Evolutionary conservation across 2,888 invertebrate genomes (phyloP).

Genomic region (Pyrochroa serraticornis): DNA sequence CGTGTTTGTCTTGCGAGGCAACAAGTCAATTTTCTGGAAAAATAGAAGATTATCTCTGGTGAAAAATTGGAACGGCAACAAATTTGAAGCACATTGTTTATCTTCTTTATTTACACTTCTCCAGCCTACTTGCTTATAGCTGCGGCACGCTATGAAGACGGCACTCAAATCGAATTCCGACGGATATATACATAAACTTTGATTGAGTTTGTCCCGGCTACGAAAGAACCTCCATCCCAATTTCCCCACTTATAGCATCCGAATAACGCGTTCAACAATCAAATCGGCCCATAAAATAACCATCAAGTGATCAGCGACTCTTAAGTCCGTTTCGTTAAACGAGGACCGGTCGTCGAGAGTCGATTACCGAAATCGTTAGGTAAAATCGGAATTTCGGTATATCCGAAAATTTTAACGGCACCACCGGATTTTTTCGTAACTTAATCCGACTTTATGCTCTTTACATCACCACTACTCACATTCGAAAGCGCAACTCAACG

Average conservation of each 20-base stretch:
- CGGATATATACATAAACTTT: constrained; percentile 26
- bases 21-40: constrained; percentile 52
- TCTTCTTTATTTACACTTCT: constrained; percentile 48
- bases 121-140: constrained; percentile 9
- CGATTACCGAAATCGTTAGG: neutral
- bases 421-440: too few relatives aligned
- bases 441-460: too few relatives aligned
- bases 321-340: neutral
- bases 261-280: neutral
- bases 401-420: too few relatives aligned
- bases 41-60: constrained; percentile 49
- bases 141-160: constrained; percentile 13
- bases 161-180: constrained; percentile 19
- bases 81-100: constrained; percentile 50
- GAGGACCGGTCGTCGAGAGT: too few relatives aligned
- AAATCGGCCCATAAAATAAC: constrained; percentile 4
- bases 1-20: constrained; percentile 46
- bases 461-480: too few relatives aligned
- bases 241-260: constrained; percentile 8
- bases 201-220: constrained; percentile 22
- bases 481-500: too few relatives aligned
- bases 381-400: neutral
- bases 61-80: constrained; percentile 51
- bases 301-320: neutral
- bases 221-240: constrained; percentile 7